phyloP scores from a whole-genome alignment of 2,113 vertebrate genomes.

The Pelusios castaneus region DNA sequence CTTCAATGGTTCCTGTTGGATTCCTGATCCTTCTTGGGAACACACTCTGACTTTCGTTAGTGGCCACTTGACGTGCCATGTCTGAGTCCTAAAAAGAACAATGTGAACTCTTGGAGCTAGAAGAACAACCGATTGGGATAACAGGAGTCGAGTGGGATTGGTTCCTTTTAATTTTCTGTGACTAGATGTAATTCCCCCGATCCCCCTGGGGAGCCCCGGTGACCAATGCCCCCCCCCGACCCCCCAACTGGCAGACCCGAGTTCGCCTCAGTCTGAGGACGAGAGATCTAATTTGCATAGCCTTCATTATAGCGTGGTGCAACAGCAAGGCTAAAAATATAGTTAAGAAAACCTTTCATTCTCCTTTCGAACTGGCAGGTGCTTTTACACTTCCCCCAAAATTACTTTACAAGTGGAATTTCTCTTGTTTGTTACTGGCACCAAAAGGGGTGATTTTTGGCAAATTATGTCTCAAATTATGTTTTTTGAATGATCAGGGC shows the following conservation, averaged over 20 bases:
- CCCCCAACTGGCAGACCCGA: conserved; percentile 34
- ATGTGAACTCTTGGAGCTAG: neutral
- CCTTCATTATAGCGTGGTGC: conserved; percentile 48
- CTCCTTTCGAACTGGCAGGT: conserved; percentile 48
- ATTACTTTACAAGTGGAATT: conserved; percentile 39
- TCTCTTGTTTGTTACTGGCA: conserved; percentile 15
- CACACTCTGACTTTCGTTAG: conserved; percentile 73
- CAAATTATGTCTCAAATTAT: conserved; percentile 51
- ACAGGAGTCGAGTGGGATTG: conserved; percentile 67
- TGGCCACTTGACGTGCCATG: conserved; percentile 73
- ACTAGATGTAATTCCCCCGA: conserved; percentile 60
- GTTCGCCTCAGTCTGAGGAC: conserved; percentile 51
- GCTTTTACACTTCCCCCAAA: neutral
- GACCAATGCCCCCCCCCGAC: conserved; percentile 3
- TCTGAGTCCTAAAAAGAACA: no score
- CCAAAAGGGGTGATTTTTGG: conserved; percentile 18
- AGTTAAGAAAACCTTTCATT: conserved; percentile 29
- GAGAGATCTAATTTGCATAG: conserved; percentile 62
- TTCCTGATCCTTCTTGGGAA: conserved; percentile 66
- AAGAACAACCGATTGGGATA: conserved; percentile 61
- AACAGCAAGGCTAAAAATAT: conserved; percentile 48
- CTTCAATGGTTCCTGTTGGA: conserved; percentile 71
- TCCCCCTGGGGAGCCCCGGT: conserved; percentile 22
- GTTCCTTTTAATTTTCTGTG: conserved; percentile 65
- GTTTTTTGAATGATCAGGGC: conserved; percentile 45